phyloP scores from a whole-genome alignment of 2,797 vertebrate species.

The Labeo calbasu region DNA sequence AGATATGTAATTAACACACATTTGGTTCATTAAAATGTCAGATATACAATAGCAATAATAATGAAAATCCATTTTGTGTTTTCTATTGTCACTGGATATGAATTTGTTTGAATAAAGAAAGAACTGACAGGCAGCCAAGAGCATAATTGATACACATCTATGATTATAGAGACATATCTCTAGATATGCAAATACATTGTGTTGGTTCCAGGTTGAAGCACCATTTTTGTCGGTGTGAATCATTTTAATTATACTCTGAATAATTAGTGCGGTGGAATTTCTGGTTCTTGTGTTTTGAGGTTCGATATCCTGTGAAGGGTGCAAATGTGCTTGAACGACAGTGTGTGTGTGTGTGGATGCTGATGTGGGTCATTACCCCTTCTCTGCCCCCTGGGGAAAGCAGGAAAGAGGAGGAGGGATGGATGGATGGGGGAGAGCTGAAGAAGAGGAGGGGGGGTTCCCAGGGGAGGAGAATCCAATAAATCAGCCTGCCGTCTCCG shows the following conservation, averaged over 20 bases:
- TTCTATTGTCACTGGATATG: neutral
- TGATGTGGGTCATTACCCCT: conserved; percentile 84
- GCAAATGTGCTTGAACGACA: conserved; percentile 39
- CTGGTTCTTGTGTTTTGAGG: conserved; percentile 69
- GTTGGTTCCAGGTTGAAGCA: conserved; percentile 1
- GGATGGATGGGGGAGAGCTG: conserved; percentile 20
- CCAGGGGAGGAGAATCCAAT: conserved; percentile 76
- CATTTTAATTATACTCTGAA: conserved; percentile 29
- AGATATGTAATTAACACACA: neutral
- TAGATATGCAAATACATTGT: conserved; percentile 13
- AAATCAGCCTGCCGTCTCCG: conserved; percentile 77
- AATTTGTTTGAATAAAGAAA: neutral
- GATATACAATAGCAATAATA: neutral
- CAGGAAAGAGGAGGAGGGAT: conserved; percentile 54
- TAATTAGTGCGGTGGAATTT: conserved; percentile 20
- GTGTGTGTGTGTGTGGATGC: conserved; percentile 67
- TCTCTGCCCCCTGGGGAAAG: conserved; percentile 70
- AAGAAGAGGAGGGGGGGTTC: conserved; percentile 58
- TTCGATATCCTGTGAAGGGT: conserved; percentile 37
- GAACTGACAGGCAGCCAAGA: neutral
- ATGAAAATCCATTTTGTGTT: neutral
- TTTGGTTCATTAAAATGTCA: neutral
- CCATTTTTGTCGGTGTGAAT: conserved; percentile 20
- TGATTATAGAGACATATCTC: neutral
- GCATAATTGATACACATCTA: neutral